Evolutionary conservation across 1,140 invertebrate genomes (phyloP).

Genomic region (Asbolus verrucosus): DNA sequence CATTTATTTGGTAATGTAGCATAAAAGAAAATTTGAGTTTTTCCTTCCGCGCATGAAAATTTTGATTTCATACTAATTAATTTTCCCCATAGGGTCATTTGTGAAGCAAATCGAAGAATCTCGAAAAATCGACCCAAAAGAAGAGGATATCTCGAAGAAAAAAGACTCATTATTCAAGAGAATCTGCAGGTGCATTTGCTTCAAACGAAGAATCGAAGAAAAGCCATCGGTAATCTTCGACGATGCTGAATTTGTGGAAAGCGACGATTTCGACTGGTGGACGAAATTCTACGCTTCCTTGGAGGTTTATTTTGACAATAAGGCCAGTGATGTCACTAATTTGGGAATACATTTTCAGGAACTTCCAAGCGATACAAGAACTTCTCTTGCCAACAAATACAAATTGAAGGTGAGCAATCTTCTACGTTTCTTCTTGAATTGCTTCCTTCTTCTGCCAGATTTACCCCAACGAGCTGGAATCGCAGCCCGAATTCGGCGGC

Average conservation of each 20-base stretch:
- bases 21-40: too few relatives aligned
- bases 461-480: conserved; percentile 81
- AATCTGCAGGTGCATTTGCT: too few relatives aligned
- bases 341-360: neutral
- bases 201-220: neutral
- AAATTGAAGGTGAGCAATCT: conserved; percentile 57
- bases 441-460: conserved; percentile 75
- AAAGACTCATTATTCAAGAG: too few relatives aligned
- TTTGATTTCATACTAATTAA: too few relatives aligned
- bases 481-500: conserved; percentile 78
- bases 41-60: too few relatives aligned
- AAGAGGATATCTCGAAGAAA: neutral
- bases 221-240: neutral
- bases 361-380: neutral
- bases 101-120: too few relatives aligned
- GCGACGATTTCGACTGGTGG: conserved; percentile 78
- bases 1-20: too few relatives aligned
- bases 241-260: conserved; percentile 46
- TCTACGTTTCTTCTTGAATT: too few relatives aligned
- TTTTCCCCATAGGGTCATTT: too few relatives aligned
- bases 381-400: conserved; percentile 7
- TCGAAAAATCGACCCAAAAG: neutral
- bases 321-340: too few relatives aligned
- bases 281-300: conserved; percentile 79
- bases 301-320: conserved; percentile 63